These are phyloP conservation scores for Achlya flavicornis DNA, from an alignment of 2,888 invertebrate species.

Conservation along the genomic window DNA sequence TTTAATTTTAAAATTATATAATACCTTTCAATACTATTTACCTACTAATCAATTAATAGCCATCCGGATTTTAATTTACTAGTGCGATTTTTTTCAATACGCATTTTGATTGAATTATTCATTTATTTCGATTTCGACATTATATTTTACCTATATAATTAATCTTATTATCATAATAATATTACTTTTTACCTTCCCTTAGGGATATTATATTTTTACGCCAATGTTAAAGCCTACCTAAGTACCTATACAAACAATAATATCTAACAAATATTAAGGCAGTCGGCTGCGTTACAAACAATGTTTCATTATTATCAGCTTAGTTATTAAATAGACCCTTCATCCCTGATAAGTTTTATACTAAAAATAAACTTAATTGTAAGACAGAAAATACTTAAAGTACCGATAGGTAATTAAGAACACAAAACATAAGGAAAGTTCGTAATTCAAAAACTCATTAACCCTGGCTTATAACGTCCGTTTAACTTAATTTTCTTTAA, in stretches of 20 bases:
- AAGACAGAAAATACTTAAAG: not conserved
- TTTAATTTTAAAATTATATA: no score
- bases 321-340: not conserved
- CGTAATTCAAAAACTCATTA: conserved; percentile 48
- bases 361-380: conserved; percentile 1
- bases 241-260: not conserved
- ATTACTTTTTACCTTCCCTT: no score
- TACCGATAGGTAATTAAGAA: not conserved
- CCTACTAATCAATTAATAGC: no score
- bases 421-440: conserved; percentile 13
- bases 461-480: conserved; percentile 47
- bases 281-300: not conserved
- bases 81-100: no score
- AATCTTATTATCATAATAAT: no score
- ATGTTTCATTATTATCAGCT: not conserved
- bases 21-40: no score
- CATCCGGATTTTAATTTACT: no score
- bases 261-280: not conserved
- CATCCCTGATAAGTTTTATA: not conserved
- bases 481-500: no score
- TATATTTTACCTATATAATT: no score
- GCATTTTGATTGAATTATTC: no score
- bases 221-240: not conserved
- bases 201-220: no score
- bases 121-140: no score